Evolutionary conservation across 2,888 invertebrate species (phyloP), one percentile per base, ranked within the genome.

Genomic region (Tenthredo livida): DNA sequence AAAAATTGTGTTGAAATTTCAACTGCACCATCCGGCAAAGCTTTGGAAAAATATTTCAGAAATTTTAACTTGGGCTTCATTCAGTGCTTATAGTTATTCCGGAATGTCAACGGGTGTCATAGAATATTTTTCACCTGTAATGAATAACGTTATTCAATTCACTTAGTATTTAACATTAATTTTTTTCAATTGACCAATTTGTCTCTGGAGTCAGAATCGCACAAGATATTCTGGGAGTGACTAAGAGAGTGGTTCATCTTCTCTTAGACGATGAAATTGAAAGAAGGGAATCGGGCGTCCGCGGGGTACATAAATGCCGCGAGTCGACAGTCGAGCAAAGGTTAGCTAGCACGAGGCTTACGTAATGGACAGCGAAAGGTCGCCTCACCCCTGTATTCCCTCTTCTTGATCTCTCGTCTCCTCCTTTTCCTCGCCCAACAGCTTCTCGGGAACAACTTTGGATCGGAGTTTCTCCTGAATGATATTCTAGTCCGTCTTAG

Each of bases 241-340:
- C 12, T 43, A 77, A 40, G 37, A 40, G 65, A 82, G 7, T 67
- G 83, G 47, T 67, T 43, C 83, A 29, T 83, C 67, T 83, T 83
- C 65, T 83, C 43, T 1, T 21, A 82, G 65, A 67, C 25, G 25
- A 83, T 83, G 9, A 67, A 37, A 80, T 37, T 40, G 29, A 67
- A 83, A 83, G 83, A 83, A 47, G 58, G 77, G 54, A 77, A 54
- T 77, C 54, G 77, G 77, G 37, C 29, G 40, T 80, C 25, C 80
- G 40, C 61, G 47, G 65, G 83, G 70, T 83, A 83, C 47, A 67
- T 65, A 83, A 83, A 83, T 83, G 80, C 83, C 83, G 83, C 47
- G 83, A 83, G 43, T 47, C 70, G 29, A 70, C 47, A 67, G n/a
- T 83, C 83, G 43, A 65, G 83, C 83, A 83, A 83, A 83, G 65